These are phyloP conservation scores for Actinia equina DNA, from an alignment of 64 coral and sea anemone genomes.

Conservation along the genomic window DNA sequence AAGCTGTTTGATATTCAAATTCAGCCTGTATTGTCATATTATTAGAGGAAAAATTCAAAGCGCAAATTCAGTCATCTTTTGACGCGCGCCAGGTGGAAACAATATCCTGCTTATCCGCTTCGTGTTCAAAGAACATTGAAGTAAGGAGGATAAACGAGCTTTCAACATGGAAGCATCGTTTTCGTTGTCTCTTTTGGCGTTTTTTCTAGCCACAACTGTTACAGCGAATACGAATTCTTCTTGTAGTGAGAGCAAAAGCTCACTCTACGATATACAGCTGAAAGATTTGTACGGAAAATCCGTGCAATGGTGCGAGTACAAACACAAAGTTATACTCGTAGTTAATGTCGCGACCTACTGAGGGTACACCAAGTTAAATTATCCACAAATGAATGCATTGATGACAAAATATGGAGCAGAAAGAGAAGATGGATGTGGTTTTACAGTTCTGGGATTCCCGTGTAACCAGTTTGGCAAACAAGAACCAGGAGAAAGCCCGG, in stretches of 20 bases:
- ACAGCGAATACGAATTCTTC: neutral
- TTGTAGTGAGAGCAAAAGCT: neutral
- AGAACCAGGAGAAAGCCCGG: slow-evolving; percentile 48
- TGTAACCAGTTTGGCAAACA: slow-evolving; percentile 65
- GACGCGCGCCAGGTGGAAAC: no score
- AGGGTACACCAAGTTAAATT: slow-evolving; percentile 49
- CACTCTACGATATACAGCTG: neutral
- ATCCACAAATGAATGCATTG: slow-evolving; percentile 62
- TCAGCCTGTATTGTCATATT: no score
- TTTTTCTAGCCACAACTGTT: neutral
- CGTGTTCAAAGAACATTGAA: neutral
- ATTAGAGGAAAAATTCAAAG: no score
- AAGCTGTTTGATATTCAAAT: neutral
- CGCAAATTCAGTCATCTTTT: neutral
- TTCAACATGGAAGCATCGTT: neutral
- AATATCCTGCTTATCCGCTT: neutral
- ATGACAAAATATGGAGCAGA: neutral
- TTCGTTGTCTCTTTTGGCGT: neutral
- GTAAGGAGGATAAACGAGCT: neutral
- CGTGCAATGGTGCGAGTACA: neutral
- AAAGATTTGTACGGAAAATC: neutral
- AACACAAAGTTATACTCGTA: slow-evolving; percentile 32
- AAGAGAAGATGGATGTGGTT: neutral
- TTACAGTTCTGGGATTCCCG: slow-evolving; percentile 43
- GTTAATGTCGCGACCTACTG: slow-evolving; percentile 58